A percentile compares a stretch with the other conserved stretches of the same genome.
Evolutionary conservation across 2,797 vertebrate genomes (phyloP).

Genomic region (Brotula barbata): DNA sequence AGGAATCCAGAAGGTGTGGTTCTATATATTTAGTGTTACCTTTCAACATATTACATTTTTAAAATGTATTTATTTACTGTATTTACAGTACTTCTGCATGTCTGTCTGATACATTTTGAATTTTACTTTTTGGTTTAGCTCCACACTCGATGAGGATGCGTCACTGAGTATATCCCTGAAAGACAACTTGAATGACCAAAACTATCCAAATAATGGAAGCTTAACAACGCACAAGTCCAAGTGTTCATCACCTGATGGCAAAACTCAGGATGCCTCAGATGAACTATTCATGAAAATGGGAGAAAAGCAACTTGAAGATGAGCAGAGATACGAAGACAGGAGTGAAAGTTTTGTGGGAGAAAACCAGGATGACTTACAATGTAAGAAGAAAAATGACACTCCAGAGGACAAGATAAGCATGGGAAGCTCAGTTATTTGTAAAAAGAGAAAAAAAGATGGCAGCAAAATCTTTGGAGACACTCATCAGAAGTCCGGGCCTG

Average conservation of each 20-base stretch:
- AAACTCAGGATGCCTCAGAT: conserved; percentile 38
- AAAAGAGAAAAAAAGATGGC: conserved; percentile 38
- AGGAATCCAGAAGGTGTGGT: conserved; percentile 74
- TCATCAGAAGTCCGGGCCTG: conserved; percentile 39
- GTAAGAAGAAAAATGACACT: neutral
- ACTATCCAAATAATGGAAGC: conserved; percentile 22
- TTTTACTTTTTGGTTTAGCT: conserved; percentile 32
- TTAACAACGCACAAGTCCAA: conserved; percentile 43
- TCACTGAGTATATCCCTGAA: conserved; percentile 35
- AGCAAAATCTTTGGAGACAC: conserved; percentile 32
- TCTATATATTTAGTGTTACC: conserved; percentile 8
- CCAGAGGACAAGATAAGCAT: conserved; percentile 18
- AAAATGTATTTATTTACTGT: neutral
- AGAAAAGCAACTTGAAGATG: conserved; percentile 23
- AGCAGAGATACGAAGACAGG: conserved; percentile 14
- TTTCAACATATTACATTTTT: neutral
- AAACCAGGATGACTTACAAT: conserved; percentile 18
- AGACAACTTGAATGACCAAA: conserved; percentile 35
- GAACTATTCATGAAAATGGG: conserved; percentile 27
- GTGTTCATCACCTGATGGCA: conserved; percentile 23
- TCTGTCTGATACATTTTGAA: conserved; percentile 20
- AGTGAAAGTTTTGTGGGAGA: conserved; percentile 24
- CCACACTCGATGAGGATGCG: conserved; percentile 34
- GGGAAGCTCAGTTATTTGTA: conserved; percentile 18
- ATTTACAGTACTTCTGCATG: neutral